Percentiles rank a stretch among this genome's conserved stretches.
Conservation (phyloP, 2,113 vertebrate species). For the Vireo altiloquus region DNA sequence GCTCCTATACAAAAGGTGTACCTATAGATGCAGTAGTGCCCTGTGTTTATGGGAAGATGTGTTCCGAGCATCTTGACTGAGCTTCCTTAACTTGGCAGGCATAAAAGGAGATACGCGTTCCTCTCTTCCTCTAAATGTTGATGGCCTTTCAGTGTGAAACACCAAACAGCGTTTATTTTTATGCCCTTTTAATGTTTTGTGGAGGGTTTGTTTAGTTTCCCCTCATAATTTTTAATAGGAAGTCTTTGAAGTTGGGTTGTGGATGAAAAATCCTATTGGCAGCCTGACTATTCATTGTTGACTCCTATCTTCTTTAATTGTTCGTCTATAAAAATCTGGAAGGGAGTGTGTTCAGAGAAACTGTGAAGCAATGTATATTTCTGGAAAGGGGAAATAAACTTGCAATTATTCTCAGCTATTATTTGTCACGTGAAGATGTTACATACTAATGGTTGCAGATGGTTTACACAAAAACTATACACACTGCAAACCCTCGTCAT, state of each 20-base stretch:
- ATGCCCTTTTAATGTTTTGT: conserved; percentile 3
- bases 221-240: conserved; percentile 41
- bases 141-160: conserved; percentile 41
- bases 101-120: not conserved
- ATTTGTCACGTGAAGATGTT: conserved; percentile 16
- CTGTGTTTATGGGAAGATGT: not conserved
- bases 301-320: not conserved
- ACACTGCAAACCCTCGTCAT: not conserved
- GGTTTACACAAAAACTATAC: conserved; percentile 10
- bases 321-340: conserved; percentile 5
- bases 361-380: conserved; percentile 17
- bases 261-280: conserved; percentile 13
- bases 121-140: not conserved
- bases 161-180: conserved; percentile 41
- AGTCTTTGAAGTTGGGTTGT: conserved; percentile 26
- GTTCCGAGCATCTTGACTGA: not conserved
- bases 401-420: conserved; percentile 29
- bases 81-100: not conserved
- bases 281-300: conserved; percentile 8
- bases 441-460: conserved; percentile 23
- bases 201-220: conserved; percentile 30
- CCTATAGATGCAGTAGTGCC: not conserved
- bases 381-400: conserved; percentile 43
- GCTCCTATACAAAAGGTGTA: not conserved
- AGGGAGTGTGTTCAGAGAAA: conserved; percentile 1